phyloP scores from a whole-genome alignment of 2,113 vertebrate genomes.

The Corvus moneduloides region DNA sequence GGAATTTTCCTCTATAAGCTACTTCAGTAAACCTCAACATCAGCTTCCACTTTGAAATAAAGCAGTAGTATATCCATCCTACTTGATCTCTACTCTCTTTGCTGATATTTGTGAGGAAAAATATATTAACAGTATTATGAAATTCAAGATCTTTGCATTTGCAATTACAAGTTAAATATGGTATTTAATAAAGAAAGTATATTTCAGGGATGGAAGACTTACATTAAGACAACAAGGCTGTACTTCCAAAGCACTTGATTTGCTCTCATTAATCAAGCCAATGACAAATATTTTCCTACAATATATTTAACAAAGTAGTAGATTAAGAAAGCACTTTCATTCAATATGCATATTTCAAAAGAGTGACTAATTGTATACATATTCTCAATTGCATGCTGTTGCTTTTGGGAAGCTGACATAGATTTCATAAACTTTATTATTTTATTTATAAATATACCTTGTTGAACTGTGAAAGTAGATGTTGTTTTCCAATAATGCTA shows the following conservation, averaged over 20 bases:
- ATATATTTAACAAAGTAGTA: neutral
- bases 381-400: neutral
- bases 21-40: neutral
- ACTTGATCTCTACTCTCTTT: neutral
- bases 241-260: neutral
- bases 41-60: neutral
- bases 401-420: neutral
- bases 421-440: neutral
- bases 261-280: neutral
- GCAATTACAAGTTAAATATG: neutral
- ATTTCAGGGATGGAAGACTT: neutral
- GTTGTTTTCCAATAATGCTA: neutral
- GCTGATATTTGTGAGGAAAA: neutral
- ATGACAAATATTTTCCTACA: neutral
- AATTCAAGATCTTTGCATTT: neutral
- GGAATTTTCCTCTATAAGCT: neutral
- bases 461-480: neutral
- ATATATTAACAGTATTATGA: neutral
- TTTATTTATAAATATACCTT: neutral
- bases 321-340: neutral
- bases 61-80: neutral
- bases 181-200: neutral
- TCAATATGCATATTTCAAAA: neutral
- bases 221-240: neutral
- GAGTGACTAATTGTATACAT: neutral